Conservation (phyloP, 2,888 invertebrate species). For the Ganaspis brasiliensis region DNA sequence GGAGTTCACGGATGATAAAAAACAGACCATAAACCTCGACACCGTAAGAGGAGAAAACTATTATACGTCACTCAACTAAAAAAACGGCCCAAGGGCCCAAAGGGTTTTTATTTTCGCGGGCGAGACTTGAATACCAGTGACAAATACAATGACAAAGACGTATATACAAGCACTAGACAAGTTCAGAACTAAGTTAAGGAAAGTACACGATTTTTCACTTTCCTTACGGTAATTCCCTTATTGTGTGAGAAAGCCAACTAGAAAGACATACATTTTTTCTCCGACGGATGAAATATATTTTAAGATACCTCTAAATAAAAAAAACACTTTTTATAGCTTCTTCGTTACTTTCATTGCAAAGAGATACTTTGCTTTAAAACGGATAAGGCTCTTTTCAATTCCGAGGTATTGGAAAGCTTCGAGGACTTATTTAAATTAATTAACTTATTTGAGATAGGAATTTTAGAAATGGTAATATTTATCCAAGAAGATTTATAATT, state of each 20-base stretch:
- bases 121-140: slow-evolving; percentile 26
- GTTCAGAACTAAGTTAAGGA: slow-evolving; percentile 24
- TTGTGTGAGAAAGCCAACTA: slow-evolving; percentile 10
- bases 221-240: slow-evolving; percentile 9
- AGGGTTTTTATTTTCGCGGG: slow-evolving; percentile 10
- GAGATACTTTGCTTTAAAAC: background rate
- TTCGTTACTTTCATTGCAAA: too few relatives aligned
- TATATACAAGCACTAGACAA: background rate
- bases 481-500: background rate
- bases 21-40: slow-evolving; percentile 11
- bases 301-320: background rate
- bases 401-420: background rate
- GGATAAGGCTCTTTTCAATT: background rate
- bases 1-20: background rate
- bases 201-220: slow-evolving; percentile 43
- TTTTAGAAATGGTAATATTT: too few relatives aligned
- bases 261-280: slow-evolving; percentile 1
- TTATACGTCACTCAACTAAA: slow-evolving; percentile 26
- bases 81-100: slow-evolving; percentile 4
- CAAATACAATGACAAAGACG: slow-evolving; percentile 16
- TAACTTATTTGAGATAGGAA: too few relatives aligned
- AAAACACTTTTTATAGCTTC: background rate
- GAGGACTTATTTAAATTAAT: too few relatives aligned
- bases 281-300: background rate
- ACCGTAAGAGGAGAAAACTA: slow-evolving; percentile 20